Evolutionary conservation across 2,797 vertebrate species (phyloP).

Genomic region (Hoplostethus atlanticus): DNA sequence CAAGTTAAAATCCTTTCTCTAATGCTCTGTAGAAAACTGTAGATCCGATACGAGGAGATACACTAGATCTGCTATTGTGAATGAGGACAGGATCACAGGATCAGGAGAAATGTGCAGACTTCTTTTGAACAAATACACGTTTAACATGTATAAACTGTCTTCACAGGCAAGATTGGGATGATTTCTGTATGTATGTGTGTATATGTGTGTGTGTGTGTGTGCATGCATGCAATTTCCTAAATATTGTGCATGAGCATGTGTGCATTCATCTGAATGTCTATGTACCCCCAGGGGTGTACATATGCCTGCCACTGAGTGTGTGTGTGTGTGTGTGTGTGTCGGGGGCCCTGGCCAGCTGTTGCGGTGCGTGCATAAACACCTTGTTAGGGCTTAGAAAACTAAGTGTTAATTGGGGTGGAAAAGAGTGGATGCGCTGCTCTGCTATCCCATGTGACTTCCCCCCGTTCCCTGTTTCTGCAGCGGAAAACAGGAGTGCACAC

Average conservation of each 20-base stretch:
- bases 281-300: constrained; percentile 47
- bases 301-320: constrained; percentile 46
- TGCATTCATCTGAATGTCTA: constrained; percentile 57
- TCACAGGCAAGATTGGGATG: neutral
- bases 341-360: constrained; percentile 76
- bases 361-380: constrained; percentile 80
- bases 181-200: constrained; percentile 2
- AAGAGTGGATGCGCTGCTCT: constrained; percentile 66
- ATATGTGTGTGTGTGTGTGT: constrained; percentile 7
- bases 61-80: neutral
- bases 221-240: constrained; percentile 25
- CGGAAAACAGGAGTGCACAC: constrained; percentile 46
- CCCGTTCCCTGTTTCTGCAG: constrained; percentile 31
- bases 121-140: neutral
- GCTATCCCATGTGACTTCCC: constrained; percentile 59
- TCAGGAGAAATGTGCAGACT: neutral
- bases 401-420: constrained; percentile 86
- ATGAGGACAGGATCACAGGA: neutral
- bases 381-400: constrained; percentile 79
- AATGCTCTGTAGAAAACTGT: constrained; percentile 1
- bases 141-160: neutral
- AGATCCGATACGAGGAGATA: neutral
- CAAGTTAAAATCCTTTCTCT: constrained; percentile 15
- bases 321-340: constrained; percentile 36
- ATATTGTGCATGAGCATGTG: constrained; percentile 30